phyloP scores from a whole-genome alignment of 2,113 vertebrate genomes.

The Myotis lucifugus region DNA sequence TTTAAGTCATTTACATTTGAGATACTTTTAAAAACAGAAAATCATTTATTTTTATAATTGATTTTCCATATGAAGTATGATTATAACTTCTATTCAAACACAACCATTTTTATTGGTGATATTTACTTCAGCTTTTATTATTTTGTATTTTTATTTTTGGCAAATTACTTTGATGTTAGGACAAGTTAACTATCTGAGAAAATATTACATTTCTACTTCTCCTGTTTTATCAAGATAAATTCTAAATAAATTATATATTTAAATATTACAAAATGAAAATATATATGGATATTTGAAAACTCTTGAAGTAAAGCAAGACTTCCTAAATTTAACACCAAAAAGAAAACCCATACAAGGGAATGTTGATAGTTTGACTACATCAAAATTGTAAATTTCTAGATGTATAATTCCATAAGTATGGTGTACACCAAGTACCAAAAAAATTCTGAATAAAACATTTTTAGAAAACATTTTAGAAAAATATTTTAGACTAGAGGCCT shows the following conservation, averaged over 20 bases:
- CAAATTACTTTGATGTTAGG: background rate
- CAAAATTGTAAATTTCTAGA: constrained; percentile 23
- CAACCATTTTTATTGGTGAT: background rate
- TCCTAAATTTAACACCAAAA: constrained; percentile 29
- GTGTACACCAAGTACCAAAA: background rate
- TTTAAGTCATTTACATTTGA: background rate
- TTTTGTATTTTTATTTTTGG: constrained; percentile 40
- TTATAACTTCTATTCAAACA: constrained; percentile 17
- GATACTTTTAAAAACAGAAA: constrained; percentile 23
- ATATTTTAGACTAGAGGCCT: background rate
- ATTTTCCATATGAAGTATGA: constrained; percentile 6
- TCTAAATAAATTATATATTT: constrained; percentile 40
- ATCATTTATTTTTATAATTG: constrained; percentile 25
- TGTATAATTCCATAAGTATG: constrained; percentile 5
- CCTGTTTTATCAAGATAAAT: constrained; percentile 38
- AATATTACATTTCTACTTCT: constrained; percentile 16
- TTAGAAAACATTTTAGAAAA: background rate
- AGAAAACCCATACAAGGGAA: constrained; percentile 29
- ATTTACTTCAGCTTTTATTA: constrained; percentile 15
- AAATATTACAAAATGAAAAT: background rate
- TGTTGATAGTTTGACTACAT: background rate
- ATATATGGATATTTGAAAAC: background rate
- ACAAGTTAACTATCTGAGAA: constrained; percentile 16
- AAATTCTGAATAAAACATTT: constrained; percentile 39
- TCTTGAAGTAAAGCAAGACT: background rate